phyloP scores from a whole-genome alignment of 2,888 invertebrate species.

The Panopea generosa region DNA sequence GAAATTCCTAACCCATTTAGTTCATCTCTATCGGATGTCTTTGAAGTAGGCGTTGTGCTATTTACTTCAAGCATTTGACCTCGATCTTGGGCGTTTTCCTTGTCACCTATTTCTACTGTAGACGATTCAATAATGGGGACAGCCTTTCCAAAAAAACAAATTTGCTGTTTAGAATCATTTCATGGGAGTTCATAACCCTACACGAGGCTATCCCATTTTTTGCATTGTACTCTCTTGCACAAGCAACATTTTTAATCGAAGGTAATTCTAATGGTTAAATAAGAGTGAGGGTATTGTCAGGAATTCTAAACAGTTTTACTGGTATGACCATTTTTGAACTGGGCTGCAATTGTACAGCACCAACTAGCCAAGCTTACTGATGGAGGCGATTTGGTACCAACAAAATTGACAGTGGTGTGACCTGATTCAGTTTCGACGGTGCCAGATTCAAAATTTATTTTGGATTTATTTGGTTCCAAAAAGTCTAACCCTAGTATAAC shows the following conservation, averaged over 20 bases:
- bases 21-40: background rate
- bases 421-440: slow-evolving; percentile 10
- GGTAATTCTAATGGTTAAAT: slow-evolving; percentile 20
- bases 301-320: slow-evolving; percentile 30
- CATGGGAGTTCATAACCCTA: slow-evolving; percentile 35
- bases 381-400: slow-evolving; percentile 1
- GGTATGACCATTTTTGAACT: slow-evolving; percentile 20
- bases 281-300: background rate
- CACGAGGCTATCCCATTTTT: slow-evolving; percentile 16
- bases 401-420: background rate
- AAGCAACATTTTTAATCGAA: slow-evolving; percentile 11
- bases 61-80: background rate
- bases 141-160: slow-evolving; percentile 27
- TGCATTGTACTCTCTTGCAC: slow-evolving; percentile 18
- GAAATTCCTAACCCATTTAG: slow-evolving; percentile 24
- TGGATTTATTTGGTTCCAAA: slow-evolving; percentile 27
- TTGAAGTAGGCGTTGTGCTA: no score
- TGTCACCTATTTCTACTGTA: slow-evolving; percentile 8
- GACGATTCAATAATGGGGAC: slow-evolving; percentile 17
- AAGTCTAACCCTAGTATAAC: slow-evolving; percentile 36
- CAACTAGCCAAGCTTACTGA: slow-evolving; percentile 18
- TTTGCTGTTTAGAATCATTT: background rate
- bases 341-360: slow-evolving; percentile 7
- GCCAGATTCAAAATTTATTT: slow-evolving; percentile 14
- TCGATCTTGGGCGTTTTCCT: slow-evolving; percentile 2